Base-by-base conservation (phyloP, 1,140 invertebrate species). In the Oscheius sp. region DNA sequence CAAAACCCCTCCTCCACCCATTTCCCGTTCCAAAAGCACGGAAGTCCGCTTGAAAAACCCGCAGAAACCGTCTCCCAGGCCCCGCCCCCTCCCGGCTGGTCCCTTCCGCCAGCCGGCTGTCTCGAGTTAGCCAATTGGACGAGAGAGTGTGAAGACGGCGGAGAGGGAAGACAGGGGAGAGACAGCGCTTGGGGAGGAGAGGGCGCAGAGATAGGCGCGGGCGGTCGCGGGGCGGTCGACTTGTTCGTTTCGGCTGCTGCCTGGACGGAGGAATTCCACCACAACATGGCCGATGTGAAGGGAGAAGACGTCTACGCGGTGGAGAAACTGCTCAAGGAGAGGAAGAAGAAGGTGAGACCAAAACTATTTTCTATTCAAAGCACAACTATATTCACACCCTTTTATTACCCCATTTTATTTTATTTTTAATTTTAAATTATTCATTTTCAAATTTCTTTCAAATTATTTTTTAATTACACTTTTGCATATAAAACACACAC, bases 281-380 rank as follows among this genome's bases (percentile, higher is more conserved):
- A 55, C 49, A 55, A 55, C 49, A 55, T 55, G 49, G 49, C 49
- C 49, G 49, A 55, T 26, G 28, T 20, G 49, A 23, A 55, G 23
- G 28, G 4, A 10, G 61, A 42, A 4, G 35, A 63, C 61, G 61
- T 63, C 36, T 63, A 32, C 61, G 61, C 61, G 28, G 61, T 63
- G 28, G 61, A 63, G 36, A 63, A 63, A 26, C 31, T 63, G 18
- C 15, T 63, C 61, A 35, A 32, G 23, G 29, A 0, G 15, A 63
- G 29, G 31, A 7, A 32, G 36, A 26, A 42, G 36, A 35, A 32
- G 61, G 61, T 63, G 13, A 10, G 61, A n/a, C n/a, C n/a, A n/a
- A n/a, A n/a, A n/a, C n/a, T n/a, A n/a, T n/a, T n/a, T n/a, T n/a
- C n/a, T n/a, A n/a, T n/a, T n/a, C n/a, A n/a, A n/a, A n/a, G n/a